A percentile compares a stretch with the other conserved stretches of the same genome.
phyloP scores from a whole-genome alignment of 2,888 invertebrate genomes.

The Meliscaeva auricollis region DNA sequence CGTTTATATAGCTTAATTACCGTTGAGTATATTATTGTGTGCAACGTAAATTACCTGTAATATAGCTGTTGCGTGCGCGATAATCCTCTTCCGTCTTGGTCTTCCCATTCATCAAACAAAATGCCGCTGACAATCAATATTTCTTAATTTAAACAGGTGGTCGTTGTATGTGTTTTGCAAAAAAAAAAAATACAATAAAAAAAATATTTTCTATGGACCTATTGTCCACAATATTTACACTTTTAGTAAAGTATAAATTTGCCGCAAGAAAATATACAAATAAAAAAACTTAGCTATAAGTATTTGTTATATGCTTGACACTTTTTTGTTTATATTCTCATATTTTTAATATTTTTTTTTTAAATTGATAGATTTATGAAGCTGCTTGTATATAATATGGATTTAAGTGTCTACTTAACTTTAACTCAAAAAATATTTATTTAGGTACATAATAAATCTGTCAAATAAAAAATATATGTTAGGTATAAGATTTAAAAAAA shows the following conservation, averaged over 20 bases:
- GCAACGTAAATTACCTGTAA: background rate
- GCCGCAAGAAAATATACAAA: no score
- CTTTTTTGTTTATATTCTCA: no score
- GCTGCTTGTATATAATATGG: background rate
- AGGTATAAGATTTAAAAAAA: background rate
- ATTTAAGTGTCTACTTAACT: background rate
- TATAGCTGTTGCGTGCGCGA: slow-evolving; percentile 1
- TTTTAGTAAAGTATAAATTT: no score
- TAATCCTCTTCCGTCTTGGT: no score
- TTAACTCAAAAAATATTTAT: background rate
- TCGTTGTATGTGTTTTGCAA: no score
- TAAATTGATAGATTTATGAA: slow-evolving; percentile 7
- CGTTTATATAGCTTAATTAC: slow-evolving; percentile 56
- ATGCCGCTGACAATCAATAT: background rate
- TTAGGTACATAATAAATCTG: background rate
- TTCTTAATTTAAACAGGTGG: no score
- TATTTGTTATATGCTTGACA: no score
- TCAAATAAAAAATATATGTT: background rate
- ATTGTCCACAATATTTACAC: no score
- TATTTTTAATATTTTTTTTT: no score
- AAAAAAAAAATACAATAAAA: no score
- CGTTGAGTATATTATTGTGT: background rate
- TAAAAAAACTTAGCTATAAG: no score
- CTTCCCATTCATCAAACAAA: slow-evolving; percentile 6
- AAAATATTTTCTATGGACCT: no score